Conservation (phyloP, 2,113 vertebrate genomes). For the Chaetorhynchus papuensis region DNA sequence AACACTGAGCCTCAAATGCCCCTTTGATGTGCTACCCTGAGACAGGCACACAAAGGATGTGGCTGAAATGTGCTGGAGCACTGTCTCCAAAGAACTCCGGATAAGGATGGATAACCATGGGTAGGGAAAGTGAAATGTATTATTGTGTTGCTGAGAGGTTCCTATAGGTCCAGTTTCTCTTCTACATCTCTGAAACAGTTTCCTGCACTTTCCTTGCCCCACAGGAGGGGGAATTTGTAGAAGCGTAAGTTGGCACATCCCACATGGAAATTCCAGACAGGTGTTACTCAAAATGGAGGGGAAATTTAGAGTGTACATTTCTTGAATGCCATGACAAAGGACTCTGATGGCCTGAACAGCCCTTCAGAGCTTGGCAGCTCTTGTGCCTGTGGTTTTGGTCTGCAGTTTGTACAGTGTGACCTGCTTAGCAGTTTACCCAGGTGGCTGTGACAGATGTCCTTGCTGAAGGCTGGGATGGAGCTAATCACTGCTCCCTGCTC, state of each 20-base stretch:
- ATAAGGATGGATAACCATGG: neutral
- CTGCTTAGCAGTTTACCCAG: neutral
- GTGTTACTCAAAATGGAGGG: neutral
- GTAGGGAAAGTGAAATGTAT: neutral
- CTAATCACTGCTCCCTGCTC: neutral
- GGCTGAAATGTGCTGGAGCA: neutral
- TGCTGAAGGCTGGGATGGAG: neutral
- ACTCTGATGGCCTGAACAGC: neutral
- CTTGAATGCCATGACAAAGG: neutral
- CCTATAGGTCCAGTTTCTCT: neutral
- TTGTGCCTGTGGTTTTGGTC: neutral
- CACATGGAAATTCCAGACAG: neutral
- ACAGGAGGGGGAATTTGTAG: neutral
- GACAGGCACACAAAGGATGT: neutral
- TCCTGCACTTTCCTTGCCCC: neutral
- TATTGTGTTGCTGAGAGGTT: neutral
- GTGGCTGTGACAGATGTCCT: neutral
- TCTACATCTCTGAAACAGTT: rapidly evolving
- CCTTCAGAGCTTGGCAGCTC: neutral
- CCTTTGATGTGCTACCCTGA: neutral
- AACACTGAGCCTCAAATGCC: neutral
- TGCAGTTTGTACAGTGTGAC: neutral
- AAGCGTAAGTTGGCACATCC: neutral
- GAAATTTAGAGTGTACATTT: neutral
- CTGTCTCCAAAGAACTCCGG: neutral